Evolutionary conservation across 2,797 vertebrate genomes (phyloP).

Genomic region (Phoeniculus purpureus): DNA sequence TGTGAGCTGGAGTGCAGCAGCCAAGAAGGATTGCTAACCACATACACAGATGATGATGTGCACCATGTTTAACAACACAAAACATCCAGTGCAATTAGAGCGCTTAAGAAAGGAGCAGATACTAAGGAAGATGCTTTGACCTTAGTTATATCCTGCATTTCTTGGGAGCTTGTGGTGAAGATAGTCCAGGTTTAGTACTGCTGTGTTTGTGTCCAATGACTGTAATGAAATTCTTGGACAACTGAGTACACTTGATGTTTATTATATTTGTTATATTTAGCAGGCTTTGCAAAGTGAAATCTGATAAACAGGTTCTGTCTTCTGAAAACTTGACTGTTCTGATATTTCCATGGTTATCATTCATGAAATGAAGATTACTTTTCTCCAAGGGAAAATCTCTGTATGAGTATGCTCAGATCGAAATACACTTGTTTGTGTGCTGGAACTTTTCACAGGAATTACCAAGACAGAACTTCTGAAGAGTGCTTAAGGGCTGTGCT

Average conservation of each 20-base stretch:
- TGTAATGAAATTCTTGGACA: background rate
- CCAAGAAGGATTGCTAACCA: background rate
- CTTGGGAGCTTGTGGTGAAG: background rate
- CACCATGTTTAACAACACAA: background rate
- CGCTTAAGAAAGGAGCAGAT: background rate
- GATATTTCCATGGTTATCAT: background rate
- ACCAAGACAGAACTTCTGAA: background rate
- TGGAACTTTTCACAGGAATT: background rate
- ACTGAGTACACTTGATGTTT: background rate
- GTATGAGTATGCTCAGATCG: background rate
- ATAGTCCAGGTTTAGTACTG: background rate
- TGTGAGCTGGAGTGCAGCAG: background rate
- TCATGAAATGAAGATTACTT: background rate
- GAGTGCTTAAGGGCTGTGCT: background rate
- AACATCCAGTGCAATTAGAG: background rate
- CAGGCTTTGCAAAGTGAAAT: background rate
- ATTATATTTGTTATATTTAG: background rate
- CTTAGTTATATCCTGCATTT: background rate
- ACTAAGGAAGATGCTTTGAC: background rate
- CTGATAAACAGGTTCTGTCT: background rate
- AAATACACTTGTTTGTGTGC: background rate
- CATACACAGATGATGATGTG: background rate
- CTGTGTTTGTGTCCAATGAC: background rate
- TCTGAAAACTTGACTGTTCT: background rate
- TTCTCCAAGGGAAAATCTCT: background rate